phyloP scores from a whole-genome alignment of 2,888 invertebrate genomes.

The Elaeidobius kamerunicus region DNA sequence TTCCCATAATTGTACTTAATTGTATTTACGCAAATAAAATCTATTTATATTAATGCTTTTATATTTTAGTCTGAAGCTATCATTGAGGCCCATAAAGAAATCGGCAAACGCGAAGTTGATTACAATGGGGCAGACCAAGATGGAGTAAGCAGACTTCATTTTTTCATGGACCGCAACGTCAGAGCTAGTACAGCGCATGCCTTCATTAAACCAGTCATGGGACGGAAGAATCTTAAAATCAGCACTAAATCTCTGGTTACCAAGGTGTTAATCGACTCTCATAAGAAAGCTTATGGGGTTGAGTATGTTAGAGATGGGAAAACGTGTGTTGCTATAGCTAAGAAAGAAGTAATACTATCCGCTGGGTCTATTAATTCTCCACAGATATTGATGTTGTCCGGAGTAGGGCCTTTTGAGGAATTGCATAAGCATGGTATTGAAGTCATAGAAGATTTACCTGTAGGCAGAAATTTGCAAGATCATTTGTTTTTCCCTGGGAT shows the following conservation, averaged over 20 bases:
- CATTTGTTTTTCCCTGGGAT: slow-evolving; percentile 20
- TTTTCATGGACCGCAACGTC: slow-evolving; percentile 58
- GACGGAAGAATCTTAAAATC: slow-evolving; percentile 13
- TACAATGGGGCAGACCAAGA: slow-evolving; percentile 60
- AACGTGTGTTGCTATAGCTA: slow-evolving; percentile 10
- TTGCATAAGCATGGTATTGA: slow-evolving; percentile 16
- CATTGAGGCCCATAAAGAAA: slow-evolving; percentile 44
- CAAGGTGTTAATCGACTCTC: slow-evolving; percentile 8
- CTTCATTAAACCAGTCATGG: slow-evolving; percentile 52
- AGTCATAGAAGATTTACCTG: slow-evolving; percentile 16
- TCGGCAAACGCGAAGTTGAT: slow-evolving; percentile 54
- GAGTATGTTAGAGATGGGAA: slow-evolving; percentile 19
- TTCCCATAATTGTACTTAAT: slow-evolving; percentile 11
- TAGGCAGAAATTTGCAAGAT: slow-evolving; percentile 20
- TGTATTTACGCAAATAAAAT: neutral
- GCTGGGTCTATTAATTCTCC: slow-evolving; percentile 18
- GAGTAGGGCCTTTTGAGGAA: slow-evolving; percentile 18
- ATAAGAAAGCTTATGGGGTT: slow-evolving; percentile 18
- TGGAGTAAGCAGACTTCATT: slow-evolving; percentile 63
- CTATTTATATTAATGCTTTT: neutral
- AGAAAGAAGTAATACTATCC: slow-evolving; percentile 18
- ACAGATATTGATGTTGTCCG: slow-evolving; percentile 19
- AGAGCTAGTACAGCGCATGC: slow-evolving; percentile 59
- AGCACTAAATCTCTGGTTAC: slow-evolving; percentile 17
- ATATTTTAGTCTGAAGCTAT: slow-evolving; percentile 16